Conservation (phyloP, 2,888 invertebrate species). For the Cristatella mucedo region DNA sequence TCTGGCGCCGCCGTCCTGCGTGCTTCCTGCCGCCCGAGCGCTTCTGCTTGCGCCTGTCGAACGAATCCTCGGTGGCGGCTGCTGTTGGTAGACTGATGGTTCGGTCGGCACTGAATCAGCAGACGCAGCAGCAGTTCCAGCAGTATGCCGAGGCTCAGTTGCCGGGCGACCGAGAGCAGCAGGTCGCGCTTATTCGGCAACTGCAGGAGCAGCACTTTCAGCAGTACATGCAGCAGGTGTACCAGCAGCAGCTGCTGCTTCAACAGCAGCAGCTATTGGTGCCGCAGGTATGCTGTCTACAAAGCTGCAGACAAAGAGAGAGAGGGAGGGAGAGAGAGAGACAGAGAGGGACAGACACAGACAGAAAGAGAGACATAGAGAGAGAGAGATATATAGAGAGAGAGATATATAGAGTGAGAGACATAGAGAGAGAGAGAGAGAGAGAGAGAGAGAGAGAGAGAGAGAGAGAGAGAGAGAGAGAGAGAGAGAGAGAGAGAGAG, state of each 20-base stretch:
- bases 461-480: constrained; percentile 7
- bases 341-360: no score
- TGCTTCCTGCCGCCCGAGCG: no score
- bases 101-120: constrained; percentile 83
- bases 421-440: not conserved
- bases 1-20: no score
- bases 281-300: constrained; percentile 19
- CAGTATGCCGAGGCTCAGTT: constrained; percentile 82
- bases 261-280: constrained; percentile 43
- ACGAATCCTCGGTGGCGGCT: not conserved
- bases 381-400: no score
- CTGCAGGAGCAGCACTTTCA: constrained; percentile 97
- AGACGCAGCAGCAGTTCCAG: constrained; percentile 53
- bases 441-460: constrained; percentile 7
- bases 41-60: not conserved
- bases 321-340: constrained; percentile 8
- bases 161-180: constrained; percentile 52
- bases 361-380: no score
- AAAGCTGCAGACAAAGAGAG: constrained; percentile 14
- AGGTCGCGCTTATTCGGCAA: constrained; percentile 77
- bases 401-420: no score
- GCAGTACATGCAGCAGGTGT: constrained; percentile 91
- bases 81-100: constrained; percentile 47
- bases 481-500: constrained; percentile 1
- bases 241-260: constrained; percentile 38